Evolutionary conservation across 2,888 invertebrate genomes (phyloP), one percentile per base, ranked within the genome.

Genomic region (Zelleria hepariella): DNA sequence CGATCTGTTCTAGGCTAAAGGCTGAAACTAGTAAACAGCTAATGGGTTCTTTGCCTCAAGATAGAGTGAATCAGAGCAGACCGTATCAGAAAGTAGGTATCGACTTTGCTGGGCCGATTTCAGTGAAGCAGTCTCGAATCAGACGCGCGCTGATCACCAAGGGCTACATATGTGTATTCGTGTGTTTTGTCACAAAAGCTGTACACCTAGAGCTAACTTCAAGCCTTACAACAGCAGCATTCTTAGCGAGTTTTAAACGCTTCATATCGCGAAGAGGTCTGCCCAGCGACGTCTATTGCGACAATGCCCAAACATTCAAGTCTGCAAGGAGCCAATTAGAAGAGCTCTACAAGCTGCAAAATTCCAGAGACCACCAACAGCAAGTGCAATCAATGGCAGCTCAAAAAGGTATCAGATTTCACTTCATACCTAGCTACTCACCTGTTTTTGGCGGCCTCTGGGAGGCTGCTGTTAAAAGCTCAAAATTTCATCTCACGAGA

Each of bases 361-460:
- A 8, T 23, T 47, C 32, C 15, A n/a, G 5, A 5, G 21, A 7
- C 10, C 47, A 24, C 15, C 47, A 57, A n/a, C 10, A 21, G 10
- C 15, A 10, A 10, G 25, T 53, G 24, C 53, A 53, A 53, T 3
- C 23, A 24, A 25, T 10, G 8, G 25, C 53, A 5, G 57, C 59
- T 0, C 18, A 58, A 23, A 60, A 60, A 24, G 61, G 49, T 4
- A 57, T 60, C n/a, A 7, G 4, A 20, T 60, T 60, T 60, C 25
- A 62, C 67, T 26, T 69, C 54, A 70, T 67, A 54, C 68, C 71
- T 1, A 62, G 68, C 18, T 63, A 63, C 47, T 65, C 68, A 15
- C 69, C 69, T 1, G 65, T 65, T 10, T 68, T 68, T 53, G 73
- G 68, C 4, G 70, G 72, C 1, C 55, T 71, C 3, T 70, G 68